A percentile compares a stretch with the other conserved stretches of the same genome.
These are phyloP conservation scores for Antennarius striatus DNA, from an alignment of 2,113 vertebrate genomes.

Conservation along the genomic window DNA sequence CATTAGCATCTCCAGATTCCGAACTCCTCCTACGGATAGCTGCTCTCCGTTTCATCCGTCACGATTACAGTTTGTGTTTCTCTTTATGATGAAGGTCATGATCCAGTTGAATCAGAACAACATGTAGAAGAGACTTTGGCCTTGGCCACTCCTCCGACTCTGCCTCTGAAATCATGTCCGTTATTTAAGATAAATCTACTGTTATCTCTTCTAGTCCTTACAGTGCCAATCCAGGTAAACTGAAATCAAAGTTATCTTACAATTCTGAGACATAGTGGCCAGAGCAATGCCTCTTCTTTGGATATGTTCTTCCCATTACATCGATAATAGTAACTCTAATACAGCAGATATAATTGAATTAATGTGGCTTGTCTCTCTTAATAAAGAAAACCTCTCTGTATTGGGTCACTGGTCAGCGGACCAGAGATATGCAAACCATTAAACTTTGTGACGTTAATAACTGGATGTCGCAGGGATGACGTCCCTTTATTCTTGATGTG, in stretches of 20 bases:
- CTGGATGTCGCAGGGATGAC: conserved; percentile 30
- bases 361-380: conserved; percentile 55
- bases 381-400: conserved; percentile 47
- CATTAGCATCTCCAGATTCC: too few relatives aligned
- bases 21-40: too few relatives aligned
- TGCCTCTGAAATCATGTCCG: not conserved
- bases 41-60: too few relatives aligned
- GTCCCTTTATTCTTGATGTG: conserved; percentile 40
- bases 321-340: conserved; percentile 27
- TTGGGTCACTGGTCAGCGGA: conserved; percentile 52
- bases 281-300: conserved; percentile 5
- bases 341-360: conserved; percentile 62
- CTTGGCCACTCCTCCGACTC: too few relatives aligned
- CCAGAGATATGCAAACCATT: conserved; percentile 35
- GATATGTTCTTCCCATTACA: conserved; percentile 1
- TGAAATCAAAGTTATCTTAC: conserved; percentile 10
- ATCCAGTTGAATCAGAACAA: too few relatives aligned
- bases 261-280: conserved; percentile 1
- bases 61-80: too few relatives aligned
- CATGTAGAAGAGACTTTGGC: too few relatives aligned
- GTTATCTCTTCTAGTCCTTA: too few relatives aligned
- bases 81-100: too few relatives aligned
- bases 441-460: conserved; percentile 40
- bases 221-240: too few relatives aligned
- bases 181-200: not conserved